phyloP scores from a whole-genome alignment of 2,888 invertebrate species.

The Lasioglossum malachurum region DNA sequence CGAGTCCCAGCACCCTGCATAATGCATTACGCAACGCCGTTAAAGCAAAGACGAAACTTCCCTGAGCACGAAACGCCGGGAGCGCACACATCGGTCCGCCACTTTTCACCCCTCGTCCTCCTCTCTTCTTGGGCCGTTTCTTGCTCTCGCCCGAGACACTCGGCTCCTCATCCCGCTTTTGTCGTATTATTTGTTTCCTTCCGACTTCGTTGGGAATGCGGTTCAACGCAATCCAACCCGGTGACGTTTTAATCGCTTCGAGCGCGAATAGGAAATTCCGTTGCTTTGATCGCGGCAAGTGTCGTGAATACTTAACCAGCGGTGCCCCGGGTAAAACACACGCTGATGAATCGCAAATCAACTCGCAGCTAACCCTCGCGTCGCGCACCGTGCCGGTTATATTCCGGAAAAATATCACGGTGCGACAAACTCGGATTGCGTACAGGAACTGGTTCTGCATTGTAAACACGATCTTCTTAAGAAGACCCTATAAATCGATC shows the following conservation, averaged over 20 bases:
- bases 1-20: slow-evolving; percentile 63
- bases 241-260: slow-evolving; percentile 24
- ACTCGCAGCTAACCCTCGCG: not conserved
- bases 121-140: slow-evolving; percentile 28
- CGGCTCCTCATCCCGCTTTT: not conserved
- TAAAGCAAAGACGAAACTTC: slow-evolving; percentile 67
- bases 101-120: slow-evolving; percentile 21
- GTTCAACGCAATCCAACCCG: not conserved
- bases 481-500: too few relatives aligned
- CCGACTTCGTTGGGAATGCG: not conserved
- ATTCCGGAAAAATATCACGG: not conserved
- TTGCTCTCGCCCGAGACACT: not conserved
- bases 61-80: slow-evolving; percentile 60
- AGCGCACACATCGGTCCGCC: slow-evolving; percentile 46
- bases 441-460: not conserved
- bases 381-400: not conserved
- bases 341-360: not conserved
- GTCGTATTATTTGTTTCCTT: slow-evolving; percentile 25
- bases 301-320: not conserved
- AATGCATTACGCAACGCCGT: slow-evolving; percentile 66
- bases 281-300: slow-evolving; percentile 1
- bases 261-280: slow-evolving; percentile 20
- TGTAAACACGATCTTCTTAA: not conserved
- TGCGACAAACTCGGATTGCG: not conserved
- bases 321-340: not conserved